Evolutionary conservation across 2,888 invertebrate genomes (phyloP).

Genomic region (Nemotelus pantherinus): DNA sequence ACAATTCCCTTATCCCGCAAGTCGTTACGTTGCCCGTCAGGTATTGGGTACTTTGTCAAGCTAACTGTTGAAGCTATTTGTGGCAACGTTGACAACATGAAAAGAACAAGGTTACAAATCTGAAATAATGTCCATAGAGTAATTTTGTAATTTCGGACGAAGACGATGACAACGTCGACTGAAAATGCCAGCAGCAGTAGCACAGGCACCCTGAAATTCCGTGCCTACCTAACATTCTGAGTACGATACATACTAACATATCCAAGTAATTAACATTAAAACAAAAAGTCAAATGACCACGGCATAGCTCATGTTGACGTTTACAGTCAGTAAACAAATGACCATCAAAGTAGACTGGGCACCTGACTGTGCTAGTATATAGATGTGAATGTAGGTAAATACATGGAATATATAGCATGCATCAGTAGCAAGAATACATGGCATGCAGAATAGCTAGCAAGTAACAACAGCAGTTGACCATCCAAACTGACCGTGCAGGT

Average conservation of each 20-base stretch:
- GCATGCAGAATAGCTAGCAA: neutral
- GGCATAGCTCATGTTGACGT: neutral
- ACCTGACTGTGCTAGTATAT: neutral
- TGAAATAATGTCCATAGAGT: neutral
- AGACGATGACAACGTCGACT: too few species aligned
- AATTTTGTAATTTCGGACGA: constrained; percentile 1
- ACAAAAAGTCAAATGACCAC: constrained; percentile 4
- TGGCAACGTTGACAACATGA: neutral
- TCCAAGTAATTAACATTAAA: constrained; percentile 22
- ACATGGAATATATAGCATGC: neutral
- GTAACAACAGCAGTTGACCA: neutral
- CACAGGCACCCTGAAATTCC: too few species aligned
- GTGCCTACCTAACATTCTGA: too few species aligned
- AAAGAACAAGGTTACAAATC: constrained; percentile 16
- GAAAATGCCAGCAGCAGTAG: too few species aligned
- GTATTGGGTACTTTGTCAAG: too few species aligned
- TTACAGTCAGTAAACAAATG: constrained; percentile 7
- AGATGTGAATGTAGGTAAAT: neutral
- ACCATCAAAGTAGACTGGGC: neutral
- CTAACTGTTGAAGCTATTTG: constrained; percentile 10
- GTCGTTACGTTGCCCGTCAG: too few species aligned
- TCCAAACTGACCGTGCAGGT: constrained; percentile 10
- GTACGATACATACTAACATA: neutral
- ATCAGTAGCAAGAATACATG: neutral
- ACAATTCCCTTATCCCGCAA: too few species aligned